phyloP scores from a whole-genome alignment of 2,113 vertebrate genomes.

The Burhinus oedicnemus region DNA sequence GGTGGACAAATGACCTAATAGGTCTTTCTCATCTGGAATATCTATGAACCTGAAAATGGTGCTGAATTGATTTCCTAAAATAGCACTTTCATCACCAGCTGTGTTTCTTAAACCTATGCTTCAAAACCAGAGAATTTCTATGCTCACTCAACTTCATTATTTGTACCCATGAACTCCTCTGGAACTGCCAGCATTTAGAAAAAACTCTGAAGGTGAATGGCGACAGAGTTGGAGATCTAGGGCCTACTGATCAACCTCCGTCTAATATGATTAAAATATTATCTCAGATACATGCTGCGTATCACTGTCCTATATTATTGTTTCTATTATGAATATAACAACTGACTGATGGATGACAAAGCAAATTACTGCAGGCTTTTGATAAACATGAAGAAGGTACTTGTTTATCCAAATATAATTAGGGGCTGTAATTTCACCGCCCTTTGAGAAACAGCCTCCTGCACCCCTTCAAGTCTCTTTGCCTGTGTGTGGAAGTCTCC shows the following conservation, averaged over 20 bases:
- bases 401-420: background rate
- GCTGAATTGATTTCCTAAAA: background rate
- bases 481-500: background rate
- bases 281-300: background rate
- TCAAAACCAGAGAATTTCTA: background rate
- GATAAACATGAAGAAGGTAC: background rate
- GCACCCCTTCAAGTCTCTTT: background rate
- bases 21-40: background rate
- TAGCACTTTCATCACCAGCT: background rate
- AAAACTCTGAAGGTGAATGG: background rate
- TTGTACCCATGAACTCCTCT: background rate
- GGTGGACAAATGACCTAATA: background rate
- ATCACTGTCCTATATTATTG: background rate
- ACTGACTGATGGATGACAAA: background rate
- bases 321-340: background rate
- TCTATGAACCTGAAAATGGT: background rate
- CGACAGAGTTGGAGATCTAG: background rate
- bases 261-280: background rate
- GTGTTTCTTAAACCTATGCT: background rate
- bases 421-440: background rate
- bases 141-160: background rate
- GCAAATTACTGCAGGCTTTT: background rate
- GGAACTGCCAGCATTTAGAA: background rate
- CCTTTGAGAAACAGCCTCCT: background rate
- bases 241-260: background rate